These are phyloP conservation scores for Heterodera carotae DNA, from an alignment of 1,140 invertebrate genomes.

Conservation along the genomic window DNA sequence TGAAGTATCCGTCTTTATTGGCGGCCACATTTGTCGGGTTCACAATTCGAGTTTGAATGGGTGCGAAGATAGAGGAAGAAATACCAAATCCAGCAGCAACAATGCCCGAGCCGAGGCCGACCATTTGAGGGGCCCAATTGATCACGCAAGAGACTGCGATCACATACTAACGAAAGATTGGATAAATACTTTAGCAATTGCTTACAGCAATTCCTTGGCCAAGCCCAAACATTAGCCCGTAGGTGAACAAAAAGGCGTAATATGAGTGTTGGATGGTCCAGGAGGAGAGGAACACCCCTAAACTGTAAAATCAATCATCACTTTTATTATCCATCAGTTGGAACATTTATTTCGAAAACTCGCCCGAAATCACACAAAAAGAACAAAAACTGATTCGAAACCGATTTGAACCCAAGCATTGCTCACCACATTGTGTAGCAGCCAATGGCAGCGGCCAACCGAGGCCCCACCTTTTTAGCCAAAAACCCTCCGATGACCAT, in stretches of 20 bases:
- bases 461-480: constrained; percentile 52
- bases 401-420: constrained; percentile 26
- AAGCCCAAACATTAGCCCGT: constrained; percentile 63
- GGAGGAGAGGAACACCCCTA: constrained; percentile 57
- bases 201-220: constrained; percentile 63
- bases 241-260: constrained; percentile 56
- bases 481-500: constrained; percentile 63
- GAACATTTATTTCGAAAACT: too few species aligned
- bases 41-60: constrained; percentile 52
- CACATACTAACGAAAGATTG: constrained; percentile 36
- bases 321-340: too few species aligned
- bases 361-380: too few species aligned
- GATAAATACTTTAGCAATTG: constrained; percentile 1
- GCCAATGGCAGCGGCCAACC: constrained; percentile 54
- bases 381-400: neutral
- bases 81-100: constrained; percentile 65
- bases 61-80: constrained; percentile 63
- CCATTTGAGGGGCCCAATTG: constrained; percentile 63
- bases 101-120: constrained; percentile 57
- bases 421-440: constrained; percentile 59
- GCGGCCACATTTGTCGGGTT: constrained; percentile 54
- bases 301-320: too few species aligned
- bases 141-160: constrained; percentile 62
- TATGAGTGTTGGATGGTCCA: constrained; percentile 61
- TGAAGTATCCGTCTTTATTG: constrained; percentile 59